Percentiles rank a stretch among this genome's conserved stretches.
Evolutionary conservation across 2,888 invertebrate genomes (phyloP).

Genomic region (Bombyx huttoni): DNA sequence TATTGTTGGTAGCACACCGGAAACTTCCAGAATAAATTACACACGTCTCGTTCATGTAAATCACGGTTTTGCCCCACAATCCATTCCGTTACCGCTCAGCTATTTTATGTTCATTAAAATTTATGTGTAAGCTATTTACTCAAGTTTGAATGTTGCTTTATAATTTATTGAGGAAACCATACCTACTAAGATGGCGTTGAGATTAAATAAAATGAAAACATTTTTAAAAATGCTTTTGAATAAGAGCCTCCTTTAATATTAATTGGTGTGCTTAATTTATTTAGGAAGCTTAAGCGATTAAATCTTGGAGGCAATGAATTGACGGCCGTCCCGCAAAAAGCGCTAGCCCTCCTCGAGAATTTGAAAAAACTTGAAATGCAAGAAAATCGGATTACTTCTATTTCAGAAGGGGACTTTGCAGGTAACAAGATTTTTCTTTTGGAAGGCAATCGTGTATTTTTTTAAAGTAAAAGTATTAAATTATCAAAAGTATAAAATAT

Average conservation of each 20-base stretch:
- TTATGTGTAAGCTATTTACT: not conserved
- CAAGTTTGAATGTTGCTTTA: not conserved
- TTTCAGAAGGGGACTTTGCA: slow-evolving; percentile 88
- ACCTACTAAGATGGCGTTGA: too few relatives aligned
- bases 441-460: not conserved
- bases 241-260: not conserved
- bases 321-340: slow-evolving; percentile 82
- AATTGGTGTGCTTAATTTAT: slow-evolving; percentile 8
- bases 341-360: slow-evolving; percentile 84
- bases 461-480: not conserved
- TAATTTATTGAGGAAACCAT: too few relatives aligned
- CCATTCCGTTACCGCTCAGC: not conserved
- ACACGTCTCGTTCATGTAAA: slow-evolving; percentile 5
- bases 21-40: slow-evolving; percentile 20
- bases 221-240: slow-evolving; percentile 1
- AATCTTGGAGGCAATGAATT: slow-evolving; percentile 90
- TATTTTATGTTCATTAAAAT: not conserved
- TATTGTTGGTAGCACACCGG: slow-evolving; percentile 11
- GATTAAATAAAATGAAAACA: too few relatives aligned
- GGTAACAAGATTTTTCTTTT: slow-evolving; percentile 62
- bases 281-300: slow-evolving; percentile 83
- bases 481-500: not conserved
- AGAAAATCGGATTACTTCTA: slow-evolving; percentile 84
- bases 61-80: not conserved
- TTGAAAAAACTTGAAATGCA: slow-evolving; percentile 90